These are phyloP conservation scores for Laticauda colubrina DNA, from an alignment of 2,113 vertebrate species.

Conservation along the genomic window DNA sequence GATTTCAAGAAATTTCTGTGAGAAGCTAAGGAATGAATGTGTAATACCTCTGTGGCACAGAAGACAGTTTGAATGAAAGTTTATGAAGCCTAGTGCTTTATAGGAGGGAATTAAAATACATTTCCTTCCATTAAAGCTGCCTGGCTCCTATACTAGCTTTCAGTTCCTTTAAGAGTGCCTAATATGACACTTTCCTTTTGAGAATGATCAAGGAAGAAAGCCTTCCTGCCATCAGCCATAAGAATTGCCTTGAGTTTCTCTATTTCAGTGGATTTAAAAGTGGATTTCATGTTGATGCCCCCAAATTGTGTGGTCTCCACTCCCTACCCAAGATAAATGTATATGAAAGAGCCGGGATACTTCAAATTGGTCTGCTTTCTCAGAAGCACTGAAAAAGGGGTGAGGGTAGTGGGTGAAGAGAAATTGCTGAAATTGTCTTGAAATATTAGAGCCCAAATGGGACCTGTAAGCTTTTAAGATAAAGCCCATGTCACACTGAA, in stretches of 20 bases:
- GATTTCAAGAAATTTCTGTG: not conserved
- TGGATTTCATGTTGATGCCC: not conserved
- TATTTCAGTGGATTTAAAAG: not conserved
- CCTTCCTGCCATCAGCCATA: not conserved
- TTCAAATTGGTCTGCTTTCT: conserved; percentile 13
- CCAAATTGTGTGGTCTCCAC: conserved; percentile 9
- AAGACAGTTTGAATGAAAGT: not conserved
- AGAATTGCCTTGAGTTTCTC: not conserved
- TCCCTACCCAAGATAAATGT: not conserved
- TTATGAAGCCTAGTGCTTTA: not conserved
- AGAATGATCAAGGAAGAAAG: not conserved
- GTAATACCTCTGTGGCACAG: not conserved
- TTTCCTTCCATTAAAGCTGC: not conserved
- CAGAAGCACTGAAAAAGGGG: not conserved
- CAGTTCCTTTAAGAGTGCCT: not conserved
- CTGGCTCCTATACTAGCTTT: not conserved
- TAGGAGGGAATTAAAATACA: not conserved
- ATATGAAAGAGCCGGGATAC: not conserved
- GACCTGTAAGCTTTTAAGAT: conserved; percentile 26
- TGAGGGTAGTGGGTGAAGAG: not conserved
- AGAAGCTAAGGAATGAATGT: not conserved
- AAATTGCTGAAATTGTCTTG: not conserved
- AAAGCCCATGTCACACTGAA: too few relatives aligned
- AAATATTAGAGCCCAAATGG: not conserved
- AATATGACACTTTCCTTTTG: not conserved